Conservation (phyloP, 2,113 vertebrate genomes). For the Sarotherodon lohbergeri region DNA sequence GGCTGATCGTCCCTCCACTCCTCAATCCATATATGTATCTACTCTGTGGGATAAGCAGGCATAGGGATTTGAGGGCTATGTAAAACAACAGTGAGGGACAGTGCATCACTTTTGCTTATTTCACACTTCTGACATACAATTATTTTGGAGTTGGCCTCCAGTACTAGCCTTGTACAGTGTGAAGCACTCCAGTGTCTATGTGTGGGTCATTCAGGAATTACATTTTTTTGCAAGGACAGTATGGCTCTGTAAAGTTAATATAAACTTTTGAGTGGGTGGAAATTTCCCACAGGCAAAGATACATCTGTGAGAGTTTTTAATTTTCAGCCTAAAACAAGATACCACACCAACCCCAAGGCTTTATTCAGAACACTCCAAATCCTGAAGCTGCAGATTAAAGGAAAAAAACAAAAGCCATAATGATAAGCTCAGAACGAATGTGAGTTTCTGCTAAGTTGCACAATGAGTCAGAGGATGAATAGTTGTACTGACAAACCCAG, state of each 20-base stretch:
- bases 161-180: neutral
- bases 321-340: neutral
- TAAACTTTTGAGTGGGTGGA: neutral
- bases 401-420: neutral
- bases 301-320: neutral
- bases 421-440: neutral
- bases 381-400: neutral
- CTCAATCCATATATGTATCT: neutral
- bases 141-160: neutral
- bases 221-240: neutral
- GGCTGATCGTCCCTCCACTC: neutral
- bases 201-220: neutral
- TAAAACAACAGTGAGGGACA: neutral
- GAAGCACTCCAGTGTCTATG: neutral
- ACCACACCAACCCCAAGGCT: neutral
- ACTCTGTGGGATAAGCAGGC: neutral
- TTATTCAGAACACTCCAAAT: neutral
- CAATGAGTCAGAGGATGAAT: neutral
- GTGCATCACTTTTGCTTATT: neutral
- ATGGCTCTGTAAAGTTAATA: neutral
- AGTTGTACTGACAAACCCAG: neutral
- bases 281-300: neutral
- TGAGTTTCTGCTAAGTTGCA: neutral
- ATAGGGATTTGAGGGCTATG: neutral
- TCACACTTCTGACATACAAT: neutral